Evolutionary conservation across 1,140 invertebrate species (phyloP).

Genomic region (Drosophila ohnishii): DNA sequence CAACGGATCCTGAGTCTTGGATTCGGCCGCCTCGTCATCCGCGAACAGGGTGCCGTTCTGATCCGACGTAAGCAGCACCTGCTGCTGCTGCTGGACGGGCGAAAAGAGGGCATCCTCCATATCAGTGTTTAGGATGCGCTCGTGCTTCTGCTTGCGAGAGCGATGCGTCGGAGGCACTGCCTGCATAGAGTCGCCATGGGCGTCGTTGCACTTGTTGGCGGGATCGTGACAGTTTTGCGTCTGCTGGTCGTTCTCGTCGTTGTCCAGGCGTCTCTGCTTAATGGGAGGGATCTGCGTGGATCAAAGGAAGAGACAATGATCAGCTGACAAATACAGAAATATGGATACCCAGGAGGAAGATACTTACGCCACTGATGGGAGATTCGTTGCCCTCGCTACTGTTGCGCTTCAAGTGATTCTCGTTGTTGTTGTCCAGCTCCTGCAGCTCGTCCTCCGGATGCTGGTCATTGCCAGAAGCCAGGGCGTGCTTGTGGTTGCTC

Average conservation of each 20-base stretch:
- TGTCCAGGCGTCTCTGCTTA: conserved; percentile 66
- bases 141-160: conserved; percentile 76
- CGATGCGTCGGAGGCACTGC: conserved; percentile 57
- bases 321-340: background rate
- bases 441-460: conserved; percentile 33
- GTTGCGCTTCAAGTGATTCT: conserved; percentile 65
- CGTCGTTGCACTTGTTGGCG: conserved; percentile 8
- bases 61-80: conserved; percentile 12
- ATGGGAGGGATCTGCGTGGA: conserved; percentile 47
- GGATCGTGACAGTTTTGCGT: conserved; percentile 57
- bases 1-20: conserved; percentile 14
- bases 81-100: conserved; percentile 24
- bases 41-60: conserved; percentile 39
- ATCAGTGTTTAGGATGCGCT: conserved; percentile 70
- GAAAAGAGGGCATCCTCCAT: conserved; percentile 53
- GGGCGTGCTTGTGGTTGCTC: conserved; percentile 7
- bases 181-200: conserved; percentile 3
- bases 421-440: conserved; percentile 61
- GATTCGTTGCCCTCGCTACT: conserved; percentile 57
- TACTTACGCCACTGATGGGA: conserved; percentile 61
- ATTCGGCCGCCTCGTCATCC: background rate
- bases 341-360: no score
- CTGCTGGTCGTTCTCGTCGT: conserved; percentile 66
- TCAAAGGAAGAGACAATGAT: background rate
- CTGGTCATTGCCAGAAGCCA: conserved; percentile 15